A percentile compares a stretch with the other conserved stretches of the same genome.
phyloP scores from a whole-genome alignment of 2,113 vertebrate genomes.

The Aix galericulata region DNA sequence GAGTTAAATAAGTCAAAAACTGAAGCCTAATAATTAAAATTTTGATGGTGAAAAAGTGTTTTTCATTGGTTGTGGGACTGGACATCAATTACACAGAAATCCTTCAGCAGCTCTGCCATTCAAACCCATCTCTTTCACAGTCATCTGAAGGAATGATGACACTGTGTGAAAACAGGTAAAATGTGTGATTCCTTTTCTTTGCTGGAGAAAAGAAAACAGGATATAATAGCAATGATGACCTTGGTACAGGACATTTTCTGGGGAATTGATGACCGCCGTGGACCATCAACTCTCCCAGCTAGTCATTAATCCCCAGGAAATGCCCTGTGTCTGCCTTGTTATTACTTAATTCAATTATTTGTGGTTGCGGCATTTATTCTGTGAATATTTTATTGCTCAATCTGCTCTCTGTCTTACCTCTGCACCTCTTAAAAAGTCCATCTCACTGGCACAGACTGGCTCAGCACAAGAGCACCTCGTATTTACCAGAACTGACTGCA shows the following conservation, averaged over 20 bases:
- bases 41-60: fast-evolving
- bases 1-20: slow-evolving; percentile 3
- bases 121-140: background rate
- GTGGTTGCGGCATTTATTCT: slow-evolving; percentile 54
- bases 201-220: background rate
- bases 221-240: slow-evolving; percentile 25
- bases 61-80: background rate
- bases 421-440: background rate
- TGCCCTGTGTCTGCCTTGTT: slow-evolving; percentile 35
- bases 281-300: slow-evolving; percentile 40
- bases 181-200: slow-evolving; percentile 9
- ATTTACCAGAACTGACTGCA: background rate
- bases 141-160: slow-evolving; percentile 12
- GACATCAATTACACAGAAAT: slow-evolving; percentile 8
- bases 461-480: background rate
- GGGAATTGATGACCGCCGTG: slow-evolving; percentile 46
- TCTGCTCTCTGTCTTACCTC: slow-evolving; percentile 37
- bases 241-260: slow-evolving; percentile 43
- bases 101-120: background rate
- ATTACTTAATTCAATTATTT: slow-evolving; percentile 71
- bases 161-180: slow-evolving; percentile 40
- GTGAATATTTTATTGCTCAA: slow-evolving; percentile 65
- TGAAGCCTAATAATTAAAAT: background rate
- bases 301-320: slow-evolving; percentile 55
- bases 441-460: background rate